These are phyloP conservation scores for Glaucidium brasilianum DNA, from an alignment of 2,113 vertebrate genomes.

Conservation along the genomic window DNA sequence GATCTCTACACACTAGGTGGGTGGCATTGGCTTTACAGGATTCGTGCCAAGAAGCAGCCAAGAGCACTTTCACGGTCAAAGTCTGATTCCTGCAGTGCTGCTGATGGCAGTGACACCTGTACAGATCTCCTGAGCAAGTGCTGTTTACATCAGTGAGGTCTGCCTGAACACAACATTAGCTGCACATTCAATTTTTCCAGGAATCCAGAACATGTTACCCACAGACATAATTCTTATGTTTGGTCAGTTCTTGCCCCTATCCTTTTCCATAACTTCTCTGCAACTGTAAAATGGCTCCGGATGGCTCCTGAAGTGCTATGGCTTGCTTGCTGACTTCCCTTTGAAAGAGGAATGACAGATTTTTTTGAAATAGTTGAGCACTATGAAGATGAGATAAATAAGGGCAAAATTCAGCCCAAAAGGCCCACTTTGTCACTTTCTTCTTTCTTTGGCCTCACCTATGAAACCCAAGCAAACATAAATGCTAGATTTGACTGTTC, in stretches of 20 bases:
- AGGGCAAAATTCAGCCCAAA: background rate
- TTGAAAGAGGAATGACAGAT: background rate
- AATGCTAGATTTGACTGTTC: background rate
- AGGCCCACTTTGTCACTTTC: background rate
- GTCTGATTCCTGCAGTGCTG: background rate
- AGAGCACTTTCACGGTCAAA: background rate
- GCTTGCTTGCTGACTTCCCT: background rate
- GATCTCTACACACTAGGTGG: background rate
- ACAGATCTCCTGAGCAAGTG: background rate
- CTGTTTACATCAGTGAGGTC: background rate
- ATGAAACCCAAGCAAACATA: background rate
- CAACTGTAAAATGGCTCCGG: background rate
- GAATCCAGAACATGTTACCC: background rate
- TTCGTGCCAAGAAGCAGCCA: constrained; percentile 27
- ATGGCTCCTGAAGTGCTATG: background rate
- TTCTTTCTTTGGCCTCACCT: background rate
- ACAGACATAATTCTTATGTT: background rate
- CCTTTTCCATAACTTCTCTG: background rate
- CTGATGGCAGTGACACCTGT: background rate
- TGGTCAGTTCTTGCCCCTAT: background rate
- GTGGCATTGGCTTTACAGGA: constrained; percentile 23
- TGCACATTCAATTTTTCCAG: background rate
- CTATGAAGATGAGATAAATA: background rate
- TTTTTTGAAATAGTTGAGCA: background rate
- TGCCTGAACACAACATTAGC: background rate